Base-by-base conservation (phyloP, 2,113 vertebrate genomes). In the Hiodon alosoides region DNA sequence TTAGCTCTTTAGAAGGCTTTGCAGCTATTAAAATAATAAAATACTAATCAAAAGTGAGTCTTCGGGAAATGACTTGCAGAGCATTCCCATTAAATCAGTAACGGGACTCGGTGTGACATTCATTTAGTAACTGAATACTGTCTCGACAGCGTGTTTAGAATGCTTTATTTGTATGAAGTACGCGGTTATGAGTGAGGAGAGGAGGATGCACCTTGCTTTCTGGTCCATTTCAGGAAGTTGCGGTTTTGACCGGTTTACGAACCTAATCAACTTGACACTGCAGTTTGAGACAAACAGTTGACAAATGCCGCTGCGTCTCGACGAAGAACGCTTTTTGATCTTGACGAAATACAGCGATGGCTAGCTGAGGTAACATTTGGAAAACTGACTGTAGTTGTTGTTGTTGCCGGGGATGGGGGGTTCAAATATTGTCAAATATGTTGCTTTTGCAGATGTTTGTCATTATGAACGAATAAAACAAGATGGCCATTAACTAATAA, bases 141-240 rank as follows among this genome's bases (percentile, higher is more conserved):
- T 68, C 66, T 48, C 48, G 5, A 9, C 13, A 16, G 46, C 31
- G 9, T 5, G 13, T 48, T 48, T 59, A 60, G 48, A 10, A 48
- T 50, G 2, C 3, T 47, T 71, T 47, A 47, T 71, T 48, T 59
- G 60, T 59, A 60, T 47, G 60, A 52, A 53, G 50, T 52, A 53
- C 52, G 14, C 31, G 31, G 31, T 31, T 31, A 31, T 31, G 31
- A 31, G 31, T 31, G 31, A 31, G 54, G 16, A 17, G 67, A 46
- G 53, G 54, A 5, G 68, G 69, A 31, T 50, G 57, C 57, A 59
- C 31, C 53, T 71, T 71, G 7, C 51, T 69, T 60, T 71, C 31
- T 47, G 11, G 11, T 60, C 31, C 55, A 71, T 71, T 71, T 57
- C 60, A 71, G 70, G 70, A 71, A 71, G 70, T 71, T 71, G 57